Evolutionary conservation across 1,140 invertebrate species (phyloP).

Genomic region (Euura lappo): DNA sequence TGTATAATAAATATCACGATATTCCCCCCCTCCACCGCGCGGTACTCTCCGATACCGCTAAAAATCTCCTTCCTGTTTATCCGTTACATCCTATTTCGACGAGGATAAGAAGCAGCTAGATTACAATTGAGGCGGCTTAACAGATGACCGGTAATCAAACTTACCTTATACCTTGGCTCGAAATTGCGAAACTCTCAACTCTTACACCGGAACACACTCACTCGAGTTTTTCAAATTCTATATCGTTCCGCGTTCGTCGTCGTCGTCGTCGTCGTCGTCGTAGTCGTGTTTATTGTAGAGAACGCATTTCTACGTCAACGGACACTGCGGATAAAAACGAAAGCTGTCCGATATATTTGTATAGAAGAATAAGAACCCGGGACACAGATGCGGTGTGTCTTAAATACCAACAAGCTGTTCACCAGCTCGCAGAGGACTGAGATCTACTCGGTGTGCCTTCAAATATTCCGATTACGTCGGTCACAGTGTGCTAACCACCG

Average conservation of each 20-base stretch:
- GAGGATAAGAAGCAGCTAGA: slow-evolving; percentile 60
- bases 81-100: slow-evolving; percentile 19
- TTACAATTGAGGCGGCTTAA: slow-evolving; percentile 50
- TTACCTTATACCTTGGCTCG: too few relatives aligned
- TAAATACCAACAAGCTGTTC: slow-evolving; percentile 5
- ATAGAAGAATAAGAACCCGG: too few relatives aligned
- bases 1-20: slow-evolving; percentile 56
- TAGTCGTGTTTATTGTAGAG: too few relatives aligned
- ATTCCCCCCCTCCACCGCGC: slow-evolving; percentile 23
- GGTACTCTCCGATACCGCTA: slow-evolving; percentile 24
- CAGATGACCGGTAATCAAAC: too few relatives aligned
- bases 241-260: too few relatives aligned
- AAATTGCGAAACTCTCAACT: too few relatives aligned
- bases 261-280: too few relatives aligned
- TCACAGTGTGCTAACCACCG: neutral
- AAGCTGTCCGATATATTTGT: too few relatives aligned
- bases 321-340: too few relatives aligned
- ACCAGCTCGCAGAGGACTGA: slow-evolving; percentile 2
- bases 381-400: neutral
- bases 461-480: neutral
- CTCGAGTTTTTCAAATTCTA: too few relatives aligned
- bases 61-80: slow-evolving; percentile 23
- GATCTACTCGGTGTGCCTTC: neutral
- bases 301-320: too few relatives aligned
- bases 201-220: too few relatives aligned